These are phyloP conservation scores for Triplophysa bombifrons DNA, from an alignment of 2,797 vertebrate genomes.

Conservation along the genomic window DNA sequence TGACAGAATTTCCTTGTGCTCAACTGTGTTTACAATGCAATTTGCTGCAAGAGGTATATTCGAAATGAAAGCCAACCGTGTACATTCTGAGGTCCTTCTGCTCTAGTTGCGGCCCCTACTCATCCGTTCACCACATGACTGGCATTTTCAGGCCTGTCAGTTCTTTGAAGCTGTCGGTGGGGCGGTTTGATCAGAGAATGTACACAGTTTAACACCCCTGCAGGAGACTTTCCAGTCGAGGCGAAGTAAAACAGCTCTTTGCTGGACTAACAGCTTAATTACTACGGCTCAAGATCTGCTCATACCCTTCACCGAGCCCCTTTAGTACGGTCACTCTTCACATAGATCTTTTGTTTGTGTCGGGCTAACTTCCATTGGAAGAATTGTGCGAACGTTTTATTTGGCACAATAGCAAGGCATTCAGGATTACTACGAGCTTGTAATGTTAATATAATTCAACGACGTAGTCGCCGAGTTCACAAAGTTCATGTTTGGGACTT, in stretches of 20 bases:
- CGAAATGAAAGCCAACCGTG: not conserved
- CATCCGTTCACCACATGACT: conserved; percentile 68
- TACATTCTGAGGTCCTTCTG: conserved; percentile 72
- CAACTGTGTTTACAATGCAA: not conserved
- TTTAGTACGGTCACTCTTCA: conserved; percentile 20
- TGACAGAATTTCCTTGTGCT: not conserved
- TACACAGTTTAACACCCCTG: conserved; percentile 67
- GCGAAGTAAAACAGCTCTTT: conserved; percentile 39
- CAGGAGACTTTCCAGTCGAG: conserved; percentile 61
- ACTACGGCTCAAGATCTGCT: conserved; percentile 38
- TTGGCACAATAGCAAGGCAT: conserved; percentile 44
- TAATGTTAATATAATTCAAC: conserved; percentile 51
- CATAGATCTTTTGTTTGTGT: conserved; percentile 48
- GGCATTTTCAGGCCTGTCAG: conserved; percentile 78
- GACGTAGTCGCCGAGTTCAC: conserved; percentile 25
- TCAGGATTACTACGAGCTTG: conserved; percentile 3
- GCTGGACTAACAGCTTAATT: conserved; percentile 50
- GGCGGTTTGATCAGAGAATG: conserved; percentile 75
- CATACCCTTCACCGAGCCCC: conserved; percentile 38
- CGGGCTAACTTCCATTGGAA: conserved; percentile 33
- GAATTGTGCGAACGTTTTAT: conserved; percentile 41
- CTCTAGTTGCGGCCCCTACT: conserved; percentile 69
- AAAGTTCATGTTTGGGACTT: conserved; percentile 39
- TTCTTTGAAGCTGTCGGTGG: conserved; percentile 79
- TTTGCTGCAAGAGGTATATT: conserved; percentile 1